phyloP scores from a whole-genome alignment of 2,888 invertebrate genomes.

The Drosophila paramelanica region DNA sequence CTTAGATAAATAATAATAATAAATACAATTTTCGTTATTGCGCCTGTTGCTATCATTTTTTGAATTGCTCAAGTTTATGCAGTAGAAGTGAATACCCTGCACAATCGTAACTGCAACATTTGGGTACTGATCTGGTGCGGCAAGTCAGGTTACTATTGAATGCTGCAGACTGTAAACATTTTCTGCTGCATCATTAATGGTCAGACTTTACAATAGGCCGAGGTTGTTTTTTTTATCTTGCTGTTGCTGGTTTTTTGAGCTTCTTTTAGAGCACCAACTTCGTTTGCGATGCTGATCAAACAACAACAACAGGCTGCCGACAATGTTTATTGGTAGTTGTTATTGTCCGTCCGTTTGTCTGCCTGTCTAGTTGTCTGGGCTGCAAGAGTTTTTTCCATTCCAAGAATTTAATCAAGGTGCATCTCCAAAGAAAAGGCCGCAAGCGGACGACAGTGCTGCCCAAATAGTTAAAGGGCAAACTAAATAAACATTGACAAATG shows the following conservation, averaged over 20 bases:
- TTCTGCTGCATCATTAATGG: slow-evolving; percentile 52
- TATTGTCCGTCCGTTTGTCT: slow-evolving; percentile 15
- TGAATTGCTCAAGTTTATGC: not conserved
- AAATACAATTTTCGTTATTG: not conserved
- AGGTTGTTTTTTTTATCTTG: slow-evolving; percentile 1
- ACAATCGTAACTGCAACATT: slow-evolving; percentile 38
- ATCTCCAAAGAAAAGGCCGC: slow-evolving; percentile 54
- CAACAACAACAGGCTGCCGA: slow-evolving; percentile 34
- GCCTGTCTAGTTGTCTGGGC: slow-evolving; percentile 20
- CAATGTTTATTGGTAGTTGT: slow-evolving; percentile 41
- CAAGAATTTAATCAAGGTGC: slow-evolving; percentile 74
- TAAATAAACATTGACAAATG: slow-evolving; percentile 68
- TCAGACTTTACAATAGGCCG: slow-evolving; percentile 18
- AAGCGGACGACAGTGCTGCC: slow-evolving; percentile 45
- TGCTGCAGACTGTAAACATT: slow-evolving; percentile 33
- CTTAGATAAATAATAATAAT: too few species aligned
- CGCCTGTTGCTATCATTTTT: not conserved
- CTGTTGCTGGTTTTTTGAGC: slow-evolving; percentile 17
- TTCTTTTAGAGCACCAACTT: slow-evolving; percentile 7
- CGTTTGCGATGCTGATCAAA: slow-evolving; percentile 16
- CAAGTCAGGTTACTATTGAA: slow-evolving; percentile 1
- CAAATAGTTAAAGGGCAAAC: slow-evolving; percentile 72
- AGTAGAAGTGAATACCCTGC: slow-evolving; percentile 16
- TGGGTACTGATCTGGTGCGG: slow-evolving; percentile 29
- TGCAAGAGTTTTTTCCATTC: slow-evolving; percentile 58